These are phyloP conservation scores for Hypercompe scribonia DNA, from an alignment of 2,888 invertebrate genomes.

Conservation along the genomic window DNA sequence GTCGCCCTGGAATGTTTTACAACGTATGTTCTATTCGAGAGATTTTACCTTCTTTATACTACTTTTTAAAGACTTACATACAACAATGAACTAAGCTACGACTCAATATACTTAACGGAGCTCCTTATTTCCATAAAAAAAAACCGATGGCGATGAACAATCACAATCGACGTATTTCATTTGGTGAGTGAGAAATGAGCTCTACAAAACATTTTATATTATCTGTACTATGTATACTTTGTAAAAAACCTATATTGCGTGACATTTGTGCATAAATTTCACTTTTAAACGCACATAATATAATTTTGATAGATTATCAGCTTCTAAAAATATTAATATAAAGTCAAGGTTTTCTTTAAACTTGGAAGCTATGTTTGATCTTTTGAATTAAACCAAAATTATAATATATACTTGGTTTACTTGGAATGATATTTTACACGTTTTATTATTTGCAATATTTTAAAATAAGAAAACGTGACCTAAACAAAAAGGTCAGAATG, in stretches of 20 bases:
- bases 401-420: not conserved
- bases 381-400: not conserved
- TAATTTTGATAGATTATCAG: too few species aligned
- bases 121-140: not conserved
- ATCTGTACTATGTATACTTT: not conserved
- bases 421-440: not conserved
- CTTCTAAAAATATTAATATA: not conserved
- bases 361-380: not conserved
- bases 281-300: not conserved
- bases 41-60: not conserved
- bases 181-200: not conserved
- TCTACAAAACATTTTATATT: slow-evolving; percentile 5
- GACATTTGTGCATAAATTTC: not conserved
- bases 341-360: not conserved
- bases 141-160: not conserved
- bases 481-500: not conserved
- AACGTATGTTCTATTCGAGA: not conserved
- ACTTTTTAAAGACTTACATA: not conserved
- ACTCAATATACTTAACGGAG: not conserved
- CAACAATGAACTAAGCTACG: not conserved
- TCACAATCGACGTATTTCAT: slow-evolving; percentile 6
- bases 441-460: not conserved
- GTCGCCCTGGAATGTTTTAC: not conserved
- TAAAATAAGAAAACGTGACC: not conserved
- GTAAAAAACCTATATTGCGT: not conserved